Evolutionary conservation across 2,797 vertebrate genomes (phyloP).

Genomic region (Mico argentatus): DNA sequence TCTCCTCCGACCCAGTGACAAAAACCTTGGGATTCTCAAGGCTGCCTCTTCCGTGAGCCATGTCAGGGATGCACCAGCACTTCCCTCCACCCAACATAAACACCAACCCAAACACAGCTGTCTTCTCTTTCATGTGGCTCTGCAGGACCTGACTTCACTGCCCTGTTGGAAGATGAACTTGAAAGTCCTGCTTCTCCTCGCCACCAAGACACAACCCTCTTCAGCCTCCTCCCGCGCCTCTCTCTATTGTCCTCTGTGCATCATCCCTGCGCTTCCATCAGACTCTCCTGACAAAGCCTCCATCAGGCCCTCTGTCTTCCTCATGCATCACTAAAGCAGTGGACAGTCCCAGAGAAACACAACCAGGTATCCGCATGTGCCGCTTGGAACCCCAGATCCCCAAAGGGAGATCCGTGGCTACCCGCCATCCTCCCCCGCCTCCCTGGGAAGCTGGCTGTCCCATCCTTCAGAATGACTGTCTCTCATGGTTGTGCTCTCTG

Average conservation of each 20-base stretch:
- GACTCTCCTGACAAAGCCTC: neutral
- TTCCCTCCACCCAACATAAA: neutral
- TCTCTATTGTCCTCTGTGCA: neutral
- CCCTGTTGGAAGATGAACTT: neutral
- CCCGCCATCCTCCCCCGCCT: neutral
- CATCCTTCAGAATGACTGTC: fast-evolving
- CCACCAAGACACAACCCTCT: fast-evolving
- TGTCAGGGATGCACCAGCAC: fast-evolving
- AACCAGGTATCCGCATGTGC: no score
- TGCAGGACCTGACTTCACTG: neutral
- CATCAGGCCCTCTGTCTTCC: fast-evolving
- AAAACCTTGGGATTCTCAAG: neutral
- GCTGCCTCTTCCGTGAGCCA: neutral
- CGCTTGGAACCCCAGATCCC: neutral
- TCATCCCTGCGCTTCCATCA: no score
- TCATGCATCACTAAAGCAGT: fast-evolving
- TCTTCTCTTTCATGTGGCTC: neutral
- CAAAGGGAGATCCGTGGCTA: fast-evolving
- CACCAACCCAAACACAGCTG: fast-evolving
- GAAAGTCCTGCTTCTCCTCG: neutral
- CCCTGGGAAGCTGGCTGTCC: neutral
- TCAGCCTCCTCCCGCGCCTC: neutral
- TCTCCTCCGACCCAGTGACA: no score
- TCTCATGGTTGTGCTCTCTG: neutral
- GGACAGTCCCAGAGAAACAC: neutral